Evolutionary conservation across 2,888 invertebrate genomes (phyloP), one percentile per base, ranked within the genome.

Genomic region (Melanotus villosus): DNA sequence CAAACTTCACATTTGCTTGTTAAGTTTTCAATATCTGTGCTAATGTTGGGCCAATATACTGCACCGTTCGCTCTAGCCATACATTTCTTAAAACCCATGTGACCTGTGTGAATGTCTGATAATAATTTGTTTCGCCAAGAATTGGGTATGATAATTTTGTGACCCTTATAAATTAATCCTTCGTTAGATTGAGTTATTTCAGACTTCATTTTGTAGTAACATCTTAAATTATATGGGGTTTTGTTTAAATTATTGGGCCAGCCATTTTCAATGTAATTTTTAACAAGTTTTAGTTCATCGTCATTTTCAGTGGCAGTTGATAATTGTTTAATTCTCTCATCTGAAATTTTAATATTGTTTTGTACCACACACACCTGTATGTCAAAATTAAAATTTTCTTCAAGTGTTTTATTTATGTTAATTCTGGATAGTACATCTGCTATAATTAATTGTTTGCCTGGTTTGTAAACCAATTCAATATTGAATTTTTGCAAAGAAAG

Each of bases 401-500:
- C 14, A 16, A n/a, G n/a, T n/a, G n/a, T n/a, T n/a, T n/a, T n/a
- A n/a, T n/a, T n/a, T n/a, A n/a, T n/a, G n/a, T n/a, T n/a, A n/a
- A n/a, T n/a, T n/a, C n/a, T n/a, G n/a, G n/a, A n/a, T n/a, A 23
- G 14, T 12, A 1, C 19, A 18, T n/a, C 36, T 12, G n/a, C 36
- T 36, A 36, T 1, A 4, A 36, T n/a, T n/a, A 10, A n/a, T 36
- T 36, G 10, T 14, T 36, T 36, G 1, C 36, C 36, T 2, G 36
- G 36, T 36, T 36, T 36, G 14, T 36, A 36, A 10, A 21, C 9
- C 3, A 50, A 26, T 16, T 50, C n/a, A 2, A 56, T 36, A 2
- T 56, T 2, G 16, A 23, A 56, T 32, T 56, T 56, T 56, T 56
- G 56, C 14, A 56, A 21, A 6, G 21, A 36, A 5, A 50, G 81